phyloP scores from a whole-genome alignment of 2,113 vertebrate species.

The Bubo bubo region DNA sequence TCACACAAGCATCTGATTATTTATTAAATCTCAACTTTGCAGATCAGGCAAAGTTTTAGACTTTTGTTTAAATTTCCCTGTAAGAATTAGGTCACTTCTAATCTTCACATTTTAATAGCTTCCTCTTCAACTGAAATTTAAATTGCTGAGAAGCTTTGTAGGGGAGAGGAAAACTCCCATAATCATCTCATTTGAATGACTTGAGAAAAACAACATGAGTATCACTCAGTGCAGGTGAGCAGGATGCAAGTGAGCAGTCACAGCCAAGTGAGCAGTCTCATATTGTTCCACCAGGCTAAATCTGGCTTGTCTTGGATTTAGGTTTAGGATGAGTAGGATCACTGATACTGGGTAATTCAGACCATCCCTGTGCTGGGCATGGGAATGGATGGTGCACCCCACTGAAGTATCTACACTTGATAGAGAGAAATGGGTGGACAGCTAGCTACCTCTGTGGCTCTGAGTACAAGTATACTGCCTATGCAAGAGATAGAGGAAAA shows the following conservation, averaged over 20 bases:
- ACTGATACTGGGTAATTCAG: not conserved
- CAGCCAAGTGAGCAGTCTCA: not conserved
- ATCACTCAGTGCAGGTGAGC: not conserved
- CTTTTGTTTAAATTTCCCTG: constrained; percentile 18
- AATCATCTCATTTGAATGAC: constrained; percentile 34
- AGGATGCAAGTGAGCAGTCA: not conserved
- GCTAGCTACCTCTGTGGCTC: not conserved
- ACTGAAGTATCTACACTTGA: not conserved
- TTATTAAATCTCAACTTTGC: not conserved
- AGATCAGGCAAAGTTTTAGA: not conserved
- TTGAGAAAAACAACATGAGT: not conserved
- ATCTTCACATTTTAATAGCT: constrained; percentile 55
- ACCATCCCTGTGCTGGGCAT: not conserved
- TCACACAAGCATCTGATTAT: not conserved
- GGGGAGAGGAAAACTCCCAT: not conserved
- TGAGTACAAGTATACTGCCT: not conserved
- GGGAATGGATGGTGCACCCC: not conserved
- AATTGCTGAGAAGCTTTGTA: constrained; percentile 31
- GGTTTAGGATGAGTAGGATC: not conserved
- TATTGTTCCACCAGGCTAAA: not conserved
- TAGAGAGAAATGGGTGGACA: not conserved
- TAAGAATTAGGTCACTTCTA: constrained; percentile 43
- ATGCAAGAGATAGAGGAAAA: not conserved
- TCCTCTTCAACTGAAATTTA: constrained; percentile 60
- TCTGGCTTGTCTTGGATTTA: not conserved